phyloP scores from a whole-genome alignment of 2,113 vertebrate genomes.

The Tauraco erythrolophus region DNA sequence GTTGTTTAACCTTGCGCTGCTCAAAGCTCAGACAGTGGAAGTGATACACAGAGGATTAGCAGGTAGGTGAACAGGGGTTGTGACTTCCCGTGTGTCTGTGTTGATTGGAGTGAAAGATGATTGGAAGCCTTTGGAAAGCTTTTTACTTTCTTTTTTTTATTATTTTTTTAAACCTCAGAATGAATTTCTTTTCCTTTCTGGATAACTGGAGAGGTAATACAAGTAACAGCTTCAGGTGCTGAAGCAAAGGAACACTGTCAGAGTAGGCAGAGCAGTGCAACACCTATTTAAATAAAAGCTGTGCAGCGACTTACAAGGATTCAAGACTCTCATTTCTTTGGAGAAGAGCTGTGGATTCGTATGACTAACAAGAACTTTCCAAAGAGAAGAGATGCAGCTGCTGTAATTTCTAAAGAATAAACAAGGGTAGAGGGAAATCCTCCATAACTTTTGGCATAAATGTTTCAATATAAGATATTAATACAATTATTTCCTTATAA shows the following conservation, averaged over 20 bases:
- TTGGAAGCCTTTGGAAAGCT: neutral
- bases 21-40: neutral
- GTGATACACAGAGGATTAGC: neutral
- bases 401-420: neutral
- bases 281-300: neutral
- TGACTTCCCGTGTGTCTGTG: neutral
- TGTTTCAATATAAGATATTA: neutral
- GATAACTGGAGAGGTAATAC: neutral
- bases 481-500: neutral
- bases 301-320: neutral
- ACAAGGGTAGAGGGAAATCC: neutral
- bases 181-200: neutral
- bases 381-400: neutral
- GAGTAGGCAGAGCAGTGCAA: neutral
- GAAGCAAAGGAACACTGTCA: neutral
- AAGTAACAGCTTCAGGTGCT: neutral
- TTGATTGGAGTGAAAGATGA: neutral
- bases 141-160: neutral
- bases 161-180: neutral
- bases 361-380: accelerated
- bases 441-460: neutral
- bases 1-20: neutral
- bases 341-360: neutral
- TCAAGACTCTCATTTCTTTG: neutral
- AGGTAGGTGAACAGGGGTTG: neutral